These are phyloP conservation scores for Parauchenoglanis ngamensis DNA, from an alignment of 2,797 vertebrate genomes.

Conservation along the genomic window DNA sequence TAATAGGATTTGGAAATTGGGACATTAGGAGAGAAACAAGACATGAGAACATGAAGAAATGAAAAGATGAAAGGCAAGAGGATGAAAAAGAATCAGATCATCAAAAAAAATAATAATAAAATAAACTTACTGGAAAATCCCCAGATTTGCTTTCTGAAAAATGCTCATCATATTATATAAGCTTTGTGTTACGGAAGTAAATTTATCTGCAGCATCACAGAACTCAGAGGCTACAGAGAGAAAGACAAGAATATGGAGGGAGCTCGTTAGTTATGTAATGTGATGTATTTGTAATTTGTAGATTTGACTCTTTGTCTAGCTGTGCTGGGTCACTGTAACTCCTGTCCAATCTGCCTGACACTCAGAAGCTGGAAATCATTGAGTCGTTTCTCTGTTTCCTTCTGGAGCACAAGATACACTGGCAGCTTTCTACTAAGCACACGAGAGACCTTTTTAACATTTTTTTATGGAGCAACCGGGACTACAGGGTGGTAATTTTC, in stretches of 20 bases:
- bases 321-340: conserved; percentile 14
- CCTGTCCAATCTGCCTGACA: background rate
- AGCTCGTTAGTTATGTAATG: background rate
- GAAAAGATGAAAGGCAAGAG: background rate
- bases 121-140: background rate
- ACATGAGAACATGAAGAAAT: background rate
- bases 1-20: background rate
- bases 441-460: background rate
- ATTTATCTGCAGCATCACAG: background rate
- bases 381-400: background rate
- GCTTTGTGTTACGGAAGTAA: background rate
- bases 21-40: background rate
- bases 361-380: background rate
- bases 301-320: background rate
- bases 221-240: background rate
- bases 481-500: background rate
- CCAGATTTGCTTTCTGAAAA: background rate
- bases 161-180: conserved; percentile 1
- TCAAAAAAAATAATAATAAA: background rate
- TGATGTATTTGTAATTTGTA: background rate
- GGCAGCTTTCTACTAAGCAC: background rate
- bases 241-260: background rate
- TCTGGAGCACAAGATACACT: background rate
- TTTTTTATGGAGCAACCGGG: background rate
- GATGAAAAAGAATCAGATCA: background rate